Evolutionary conservation across 2,888 invertebrate genomes (phyloP).

Genomic region (Sinopyrophorus schimmeli): DNA sequence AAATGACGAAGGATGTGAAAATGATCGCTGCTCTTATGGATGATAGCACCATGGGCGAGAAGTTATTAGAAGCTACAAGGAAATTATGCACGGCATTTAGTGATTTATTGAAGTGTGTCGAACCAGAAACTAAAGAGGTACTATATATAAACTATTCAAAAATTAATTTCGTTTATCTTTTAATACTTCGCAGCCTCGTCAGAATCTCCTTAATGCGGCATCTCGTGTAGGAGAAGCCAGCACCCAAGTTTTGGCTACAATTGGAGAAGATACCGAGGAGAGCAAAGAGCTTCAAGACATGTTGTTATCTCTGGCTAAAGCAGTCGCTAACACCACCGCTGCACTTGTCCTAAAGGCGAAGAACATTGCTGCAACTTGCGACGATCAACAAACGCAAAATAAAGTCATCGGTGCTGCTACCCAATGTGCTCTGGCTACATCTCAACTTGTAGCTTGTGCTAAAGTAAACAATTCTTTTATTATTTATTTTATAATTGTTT

Average conservation of each 20-base stretch:
- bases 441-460: slow-evolving; percentile 95
- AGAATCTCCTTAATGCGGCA: slow-evolving; percentile 92
- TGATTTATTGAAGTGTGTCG: slow-evolving; percentile 92
- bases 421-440: slow-evolving; percentile 95
- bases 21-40: slow-evolving; percentile 96
- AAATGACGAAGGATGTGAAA: slow-evolving; percentile 92
- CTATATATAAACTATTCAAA: slow-evolving; percentile 3
- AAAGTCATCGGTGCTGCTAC: slow-evolving; percentile 94
- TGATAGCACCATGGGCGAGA: slow-evolving; percentile 79
- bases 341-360: slow-evolving; percentile 95
- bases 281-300: slow-evolving; percentile 86
- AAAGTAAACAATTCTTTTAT: slow-evolving; percentile 62
- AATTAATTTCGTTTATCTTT: slow-evolving; percentile 21
- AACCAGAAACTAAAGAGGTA: slow-evolving; percentile 85
- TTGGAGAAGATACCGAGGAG: slow-evolving; percentile 87
- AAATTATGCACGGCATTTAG: slow-evolving; percentile 92
- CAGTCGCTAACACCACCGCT: slow-evolving; percentile 97
- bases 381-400: slow-evolving; percentile 80
- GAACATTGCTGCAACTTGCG: slow-evolving; percentile 89
- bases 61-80: slow-evolving; percentile 88
- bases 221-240: slow-evolving; percentile 96
- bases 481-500: slow-evolving; percentile 15
- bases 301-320: slow-evolving; percentile 91
- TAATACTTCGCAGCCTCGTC: slow-evolving; percentile 70
- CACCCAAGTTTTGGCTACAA: slow-evolving; percentile 88